Percentiles rank a stretch among this genome's conserved stretches.
phyloP scores from a whole-genome alignment of 2,113 vertebrate species.

The Manacus vitellinus region DNA sequence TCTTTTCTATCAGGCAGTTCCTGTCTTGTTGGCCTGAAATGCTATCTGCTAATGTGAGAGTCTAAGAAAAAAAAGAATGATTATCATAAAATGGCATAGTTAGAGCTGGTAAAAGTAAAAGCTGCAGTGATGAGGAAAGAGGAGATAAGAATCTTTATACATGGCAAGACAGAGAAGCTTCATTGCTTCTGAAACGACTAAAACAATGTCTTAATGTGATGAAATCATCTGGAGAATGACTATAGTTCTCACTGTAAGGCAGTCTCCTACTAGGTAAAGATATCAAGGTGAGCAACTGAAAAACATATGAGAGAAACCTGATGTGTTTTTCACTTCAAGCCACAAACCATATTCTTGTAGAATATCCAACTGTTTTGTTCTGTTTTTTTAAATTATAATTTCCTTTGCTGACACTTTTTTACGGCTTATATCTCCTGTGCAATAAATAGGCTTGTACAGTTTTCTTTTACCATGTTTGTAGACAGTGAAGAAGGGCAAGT shows the following conservation, averaged over 20 bases:
- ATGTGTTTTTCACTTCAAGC: slow-evolving; percentile 16
- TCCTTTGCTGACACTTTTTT: neutral
- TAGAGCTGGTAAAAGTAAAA: slow-evolving; percentile 8
- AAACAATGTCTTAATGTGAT: slow-evolving; percentile 18
- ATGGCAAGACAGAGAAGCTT: neutral
- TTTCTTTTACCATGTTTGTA: neutral
- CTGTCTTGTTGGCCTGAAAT: neutral
- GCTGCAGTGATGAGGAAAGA: neutral
- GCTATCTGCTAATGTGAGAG: neutral
- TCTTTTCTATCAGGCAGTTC: neutral
- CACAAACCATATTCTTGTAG: neutral
- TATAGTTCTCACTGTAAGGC: slow-evolving; percentile 19
- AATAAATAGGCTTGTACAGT: neutral
- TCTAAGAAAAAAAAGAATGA: neutral
- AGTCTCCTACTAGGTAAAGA: neutral
- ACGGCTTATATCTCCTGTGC: neutral
- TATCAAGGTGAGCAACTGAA: neutral
- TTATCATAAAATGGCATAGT: neutral
- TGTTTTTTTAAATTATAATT: neutral
- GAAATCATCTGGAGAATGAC: slow-evolving; percentile 51
- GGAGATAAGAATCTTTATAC: neutral
- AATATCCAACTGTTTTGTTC: neutral
- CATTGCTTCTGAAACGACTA: neutral
- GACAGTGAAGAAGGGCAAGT: neutral
- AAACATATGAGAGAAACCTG: neutral